Evolutionary conservation across 2,888 invertebrate species (phyloP).

Genomic region (Acrobasis repandana): DNA sequence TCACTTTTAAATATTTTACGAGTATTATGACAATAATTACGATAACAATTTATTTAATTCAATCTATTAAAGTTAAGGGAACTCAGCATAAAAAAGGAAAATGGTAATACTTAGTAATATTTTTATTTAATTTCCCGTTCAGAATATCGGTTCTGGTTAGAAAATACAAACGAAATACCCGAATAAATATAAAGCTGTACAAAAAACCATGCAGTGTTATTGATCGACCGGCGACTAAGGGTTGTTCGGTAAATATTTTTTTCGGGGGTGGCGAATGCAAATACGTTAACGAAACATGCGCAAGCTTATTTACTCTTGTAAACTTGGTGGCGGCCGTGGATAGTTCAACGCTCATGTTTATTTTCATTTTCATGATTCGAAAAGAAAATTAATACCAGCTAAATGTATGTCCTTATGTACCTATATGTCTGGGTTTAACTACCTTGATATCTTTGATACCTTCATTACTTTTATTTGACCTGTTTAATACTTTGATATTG

Average conservation of each 20-base stretch:
- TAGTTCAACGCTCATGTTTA: background rate
- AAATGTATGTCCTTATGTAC: too few species aligned
- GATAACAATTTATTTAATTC: too few species aligned
- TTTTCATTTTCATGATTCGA: background rate
- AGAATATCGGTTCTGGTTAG: background rate
- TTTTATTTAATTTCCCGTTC: too few species aligned
- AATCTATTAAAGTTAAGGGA: too few species aligned
- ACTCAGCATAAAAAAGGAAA: too few species aligned
- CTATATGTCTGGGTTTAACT: too few species aligned
- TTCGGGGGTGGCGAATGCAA: conserved; percentile 20
- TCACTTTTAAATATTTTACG: too few species aligned
- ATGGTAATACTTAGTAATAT: too few species aligned
- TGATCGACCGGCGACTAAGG: conserved; percentile 1
- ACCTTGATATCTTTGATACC: too few species aligned
- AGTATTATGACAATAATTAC: too few species aligned
- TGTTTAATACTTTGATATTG: too few species aligned
- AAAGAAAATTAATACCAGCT: background rate
- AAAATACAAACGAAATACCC: background rate
- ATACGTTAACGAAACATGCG: conserved; percentile 15
- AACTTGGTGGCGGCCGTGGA: conserved; percentile 3
- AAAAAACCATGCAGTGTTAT: background rate
- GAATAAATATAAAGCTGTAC: background rate
- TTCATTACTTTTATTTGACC: too few species aligned
- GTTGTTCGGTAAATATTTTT: conserved; percentile 16
- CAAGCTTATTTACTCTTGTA: conserved; percentile 13